Evolutionary conservation across 2,888 invertebrate genomes (phyloP), one percentile per base, ranked within the genome.

Genomic region (Andrena hattorfiana): DNA sequence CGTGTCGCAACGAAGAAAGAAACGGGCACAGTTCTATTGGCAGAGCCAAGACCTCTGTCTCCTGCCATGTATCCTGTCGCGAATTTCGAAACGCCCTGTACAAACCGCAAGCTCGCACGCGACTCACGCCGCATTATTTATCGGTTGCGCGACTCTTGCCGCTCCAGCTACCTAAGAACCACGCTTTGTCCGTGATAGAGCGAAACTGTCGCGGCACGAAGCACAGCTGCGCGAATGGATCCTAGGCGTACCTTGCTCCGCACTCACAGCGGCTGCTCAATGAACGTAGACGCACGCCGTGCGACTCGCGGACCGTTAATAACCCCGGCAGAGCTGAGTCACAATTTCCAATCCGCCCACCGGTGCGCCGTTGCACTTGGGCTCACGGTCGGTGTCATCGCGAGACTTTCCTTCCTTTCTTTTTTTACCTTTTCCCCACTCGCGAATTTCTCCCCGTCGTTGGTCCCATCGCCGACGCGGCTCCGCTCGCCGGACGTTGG

Each of bases 331-430:
- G 26, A 35, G 82, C 73, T 90, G 91, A 90, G 85, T 90, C 90
- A 90, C 77, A 86, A 84, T 86, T 87, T 88, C 81, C 85, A 87
- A 87, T 89, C 84, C 89, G 86, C 86, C 86, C 82, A 85, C 87
- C 76, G 23, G 42, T 64, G 35, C 42, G 77, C 64, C 73, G 66
- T 54, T 80, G 78, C 77, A 69, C 87, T 78, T 69, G 64, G 54
- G 74, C 68, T 76, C 56, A 56, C 72, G 42, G 48, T 64, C 66
- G 70, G 28, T 48, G 79, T 60, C 71, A 62, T 26, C 64, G 62
- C n/a, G 13, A 10, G 42, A 20, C 20, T 62, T 16, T 62, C n/a
- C 16, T 23, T 42, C 3, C 1, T 4, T 13, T 13, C 1, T 42
- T 3, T 42, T 42, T 2, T 42, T 3, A 42, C 13, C 16, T 4